Evolutionary conservation across 2,888 invertebrate genomes (phyloP), one percentile per base, ranked within the genome.

Genomic region (Drepanosiphum platanoidis): DNA sequence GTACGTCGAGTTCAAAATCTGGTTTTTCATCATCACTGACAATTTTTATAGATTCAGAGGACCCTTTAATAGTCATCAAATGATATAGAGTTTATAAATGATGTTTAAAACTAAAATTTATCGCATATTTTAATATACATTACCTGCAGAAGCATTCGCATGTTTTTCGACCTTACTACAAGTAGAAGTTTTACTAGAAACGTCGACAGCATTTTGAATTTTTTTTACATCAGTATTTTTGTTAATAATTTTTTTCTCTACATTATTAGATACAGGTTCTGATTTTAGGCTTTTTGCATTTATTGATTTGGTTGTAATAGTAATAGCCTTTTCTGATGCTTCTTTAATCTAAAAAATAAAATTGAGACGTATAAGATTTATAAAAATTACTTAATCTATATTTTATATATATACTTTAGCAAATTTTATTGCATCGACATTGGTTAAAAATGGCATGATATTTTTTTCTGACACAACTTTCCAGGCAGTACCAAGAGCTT

Each of bases 401-500:
- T 66, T 13, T 34, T 34, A 68, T 79, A 86, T 88, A 92, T 93
- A 86, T 88, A 92, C 93, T 91, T 98, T 99, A 71, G 94, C 93
- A 93, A 97, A 94, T 90, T 98, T 99, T 46, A 97, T 90, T 68
- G 93, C 93, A 89, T 99, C 99, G 0, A 99, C 90, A 89, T 98
- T 98, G 1, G 93, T 93, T 32, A 98, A 92, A 89, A 96, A 96
- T 0, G 96, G 95, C 71, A 92, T 92, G 86, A 99, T 93, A 58
- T 94, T 93, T 90, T 97, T 97, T 89, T 99, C 98, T 1, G 98
- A 96, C 15, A 98, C 95, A 7, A 98, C 92, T 90, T 97, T 98
- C 91, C 97, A 94, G 0, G 97, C 93, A 0, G 97, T 97, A 15
- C 99, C 99, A 27, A 99, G 90, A 0, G 98, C 98, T 89, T 97